Evolutionary conservation across 2,113 vertebrate genomes (phyloP).

Genomic region (Tragelaphus imberbis): DNA sequence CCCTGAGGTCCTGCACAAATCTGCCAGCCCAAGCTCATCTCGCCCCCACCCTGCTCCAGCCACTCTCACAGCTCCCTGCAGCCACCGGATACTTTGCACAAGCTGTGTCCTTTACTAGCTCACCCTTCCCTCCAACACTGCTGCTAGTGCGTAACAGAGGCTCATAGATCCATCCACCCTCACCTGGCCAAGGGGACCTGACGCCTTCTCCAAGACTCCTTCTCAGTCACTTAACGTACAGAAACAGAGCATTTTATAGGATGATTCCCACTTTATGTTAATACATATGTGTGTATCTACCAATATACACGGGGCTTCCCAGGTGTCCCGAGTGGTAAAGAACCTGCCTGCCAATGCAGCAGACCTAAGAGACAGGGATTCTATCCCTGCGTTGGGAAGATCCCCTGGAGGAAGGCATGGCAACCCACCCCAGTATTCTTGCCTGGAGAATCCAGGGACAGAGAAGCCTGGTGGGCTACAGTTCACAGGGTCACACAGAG

Average conservation of each 20-base stretch:
- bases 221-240: not conserved
- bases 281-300: not conserved
- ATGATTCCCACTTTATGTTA: not conserved
- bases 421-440: not conserved
- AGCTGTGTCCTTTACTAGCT: too few species aligned
- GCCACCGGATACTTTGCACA: fast-evolving
- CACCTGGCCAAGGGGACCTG: not conserved
- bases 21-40: not conserved
- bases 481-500: not conserved
- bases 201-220: not conserved
- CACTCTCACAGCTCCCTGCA: not conserved
- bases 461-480: not conserved
- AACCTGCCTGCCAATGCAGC: not conserved
- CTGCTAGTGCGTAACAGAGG: not conserved
- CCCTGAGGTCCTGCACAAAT: not conserved
- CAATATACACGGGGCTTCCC: not conserved
- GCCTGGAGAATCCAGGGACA: not conserved
- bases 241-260: not conserved
- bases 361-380: not conserved
- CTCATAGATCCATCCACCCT: not conserved
- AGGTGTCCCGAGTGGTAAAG: not conserved
- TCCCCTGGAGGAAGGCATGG: not conserved
- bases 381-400: not conserved
- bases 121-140: not conserved
- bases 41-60: not conserved